phyloP scores from a whole-genome alignment of 2,113 vertebrate genomes.

The Gymnocephalus cernua region DNA sequence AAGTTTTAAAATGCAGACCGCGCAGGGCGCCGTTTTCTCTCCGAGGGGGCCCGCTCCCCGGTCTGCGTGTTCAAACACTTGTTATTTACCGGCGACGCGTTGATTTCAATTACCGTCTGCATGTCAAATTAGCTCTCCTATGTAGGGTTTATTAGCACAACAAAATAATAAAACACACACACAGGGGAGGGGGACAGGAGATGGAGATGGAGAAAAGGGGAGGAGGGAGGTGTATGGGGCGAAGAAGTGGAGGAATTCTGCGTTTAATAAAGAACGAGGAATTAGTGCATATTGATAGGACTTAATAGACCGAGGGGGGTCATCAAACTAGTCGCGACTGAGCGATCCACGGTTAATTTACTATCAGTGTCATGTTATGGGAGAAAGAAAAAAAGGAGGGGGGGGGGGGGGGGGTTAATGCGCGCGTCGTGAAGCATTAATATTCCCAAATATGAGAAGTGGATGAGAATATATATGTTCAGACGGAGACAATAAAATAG shows the following conservation, averaged over 20 bases:
- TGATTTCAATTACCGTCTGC: slow-evolving; percentile 79
- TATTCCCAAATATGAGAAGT: slow-evolving; percentile 35
- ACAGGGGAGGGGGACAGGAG: neutral
- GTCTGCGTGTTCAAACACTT: slow-evolving; percentile 68
- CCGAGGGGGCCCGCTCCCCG: neutral
- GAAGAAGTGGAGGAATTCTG: slow-evolving; percentile 51
- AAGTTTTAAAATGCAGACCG: slow-evolving; percentile 54
- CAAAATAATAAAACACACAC: slow-evolving; percentile 63
- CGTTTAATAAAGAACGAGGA: slow-evolving; percentile 80
- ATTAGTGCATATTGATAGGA: slow-evolving; percentile 79
- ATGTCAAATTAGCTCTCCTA: slow-evolving; percentile 74
- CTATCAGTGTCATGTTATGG: slow-evolving; percentile 87
- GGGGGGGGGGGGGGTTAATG: neutral
- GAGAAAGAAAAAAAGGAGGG: neutral
- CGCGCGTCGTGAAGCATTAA: slow-evolving; percentile 38
- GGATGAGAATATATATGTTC: neutral
- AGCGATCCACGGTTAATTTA: slow-evolving; percentile 96
- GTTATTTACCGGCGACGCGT: slow-evolving; percentile 74
- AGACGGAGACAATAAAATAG: too few relatives aligned
- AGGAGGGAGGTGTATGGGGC: neutral
- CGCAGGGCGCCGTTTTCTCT: slow-evolving; percentile 14
- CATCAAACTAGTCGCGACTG: slow-evolving; percentile 87
- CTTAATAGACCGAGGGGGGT: slow-evolving; percentile 83
- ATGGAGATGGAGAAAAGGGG: neutral
- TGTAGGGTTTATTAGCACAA: slow-evolving; percentile 77